Evolutionary conservation across 1,140 invertebrate species (phyloP), one percentile per base, ranked within the genome.

Genomic region (Oryctes rhinoceros): DNA sequence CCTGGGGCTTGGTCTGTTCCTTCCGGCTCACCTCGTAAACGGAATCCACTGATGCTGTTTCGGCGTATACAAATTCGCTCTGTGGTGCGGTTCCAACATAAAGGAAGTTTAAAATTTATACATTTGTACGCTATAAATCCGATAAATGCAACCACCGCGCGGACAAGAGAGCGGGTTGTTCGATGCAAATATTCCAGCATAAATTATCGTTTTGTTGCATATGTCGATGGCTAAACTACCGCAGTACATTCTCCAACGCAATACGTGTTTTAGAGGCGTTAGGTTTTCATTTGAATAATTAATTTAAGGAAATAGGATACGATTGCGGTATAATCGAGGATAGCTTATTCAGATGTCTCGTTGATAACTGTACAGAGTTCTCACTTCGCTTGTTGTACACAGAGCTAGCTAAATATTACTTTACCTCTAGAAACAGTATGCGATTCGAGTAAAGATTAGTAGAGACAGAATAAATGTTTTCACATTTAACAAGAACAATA

Each of bases 201-300:
- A 71, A 71, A 71, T 71, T 71, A 71, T 71, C 24, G 65, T 71
- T 71, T 71, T 71, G 65, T 71, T 71, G 65, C 65, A 71, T 37
- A 37, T 30, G 65, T 71, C 65, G 65, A 71, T 71, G 7, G 65
- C 11, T 71, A 71, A 71, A 71, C 24, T 24, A 71, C 65, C 65
- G 65, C 24, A 15, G 13, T 71, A 37, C 65, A 37, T 71, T 71
- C 65, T 24, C 65, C 65, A 24, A 35, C 20, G 65, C 65, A 71
- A 59, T 59, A 18, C 18, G 15, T 59, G 53, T 59, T 59, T 59
- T 18, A 18, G 15, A 18, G 18, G 15, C 53, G 53, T 59, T 59
- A 59, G 65, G 35, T 71, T 71, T 71, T 15, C 18, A 24, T 37
- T 13, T 37, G 65, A 35, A 71, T 71, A 71, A 71, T 71, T 71